phyloP scores from a whole-genome alignment of 1,140 invertebrate genomes.

The Andrena cerasifolii region DNA sequence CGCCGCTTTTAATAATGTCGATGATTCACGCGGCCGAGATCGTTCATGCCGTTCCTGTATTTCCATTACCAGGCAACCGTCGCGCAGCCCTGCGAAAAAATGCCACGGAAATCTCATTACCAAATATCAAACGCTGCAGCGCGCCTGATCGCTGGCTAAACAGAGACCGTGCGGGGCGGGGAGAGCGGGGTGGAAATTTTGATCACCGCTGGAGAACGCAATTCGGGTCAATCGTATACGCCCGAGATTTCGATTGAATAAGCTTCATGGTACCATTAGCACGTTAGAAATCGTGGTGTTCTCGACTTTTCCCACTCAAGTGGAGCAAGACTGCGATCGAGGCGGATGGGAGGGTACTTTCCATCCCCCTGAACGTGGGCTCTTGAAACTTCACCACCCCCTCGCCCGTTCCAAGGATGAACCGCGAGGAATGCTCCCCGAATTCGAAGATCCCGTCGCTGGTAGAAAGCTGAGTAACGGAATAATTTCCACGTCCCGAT shows the following conservation, averaged over 20 bases:
- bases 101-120: conserved; percentile 2
- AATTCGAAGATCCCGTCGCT: background rate
- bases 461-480: conserved; percentile 32
- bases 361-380: background rate
- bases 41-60: conserved; percentile 27
- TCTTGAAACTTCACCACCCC: background rate
- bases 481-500: conserved; percentile 31
- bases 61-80: conserved; percentile 27
- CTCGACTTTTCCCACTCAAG: background rate
- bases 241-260: conserved; percentile 8
- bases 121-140: too few species aligned
- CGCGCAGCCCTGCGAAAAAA: conserved; percentile 19
- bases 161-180: too few species aligned
- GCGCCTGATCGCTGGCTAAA: too few species aligned
- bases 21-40: conserved; percentile 39
- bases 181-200: background rate
- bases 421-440: background rate
- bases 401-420: background rate
- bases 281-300: conserved; percentile 20
- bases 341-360: too few species aligned
- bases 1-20: conserved; percentile 39
- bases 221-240: conserved; percentile 29
- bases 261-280: conserved; percentile 6
- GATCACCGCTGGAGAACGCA: background rate
- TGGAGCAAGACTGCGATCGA: too few species aligned